These are phyloP conservation scores for Myiothlypis chrysogaster DNA, from an alignment of 2,797 vertebrate genomes.

Conservation along the genomic window DNA sequence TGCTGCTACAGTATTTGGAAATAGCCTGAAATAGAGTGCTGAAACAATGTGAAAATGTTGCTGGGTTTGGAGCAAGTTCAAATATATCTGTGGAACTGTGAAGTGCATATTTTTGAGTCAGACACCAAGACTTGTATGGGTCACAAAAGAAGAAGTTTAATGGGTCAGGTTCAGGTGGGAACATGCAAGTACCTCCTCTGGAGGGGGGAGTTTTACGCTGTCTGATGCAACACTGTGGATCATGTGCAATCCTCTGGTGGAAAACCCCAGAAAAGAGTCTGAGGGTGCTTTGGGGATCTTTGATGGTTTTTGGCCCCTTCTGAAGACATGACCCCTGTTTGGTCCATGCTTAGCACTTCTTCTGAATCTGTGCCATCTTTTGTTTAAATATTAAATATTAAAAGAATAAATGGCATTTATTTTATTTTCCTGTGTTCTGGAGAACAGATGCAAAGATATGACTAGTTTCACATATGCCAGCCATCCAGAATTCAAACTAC, in stretches of 20 bases:
- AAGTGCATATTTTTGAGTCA: neutral
- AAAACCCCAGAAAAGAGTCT: neutral
- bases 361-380: neutral
- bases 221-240: neutral
- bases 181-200: accelerated
- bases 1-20: neutral
- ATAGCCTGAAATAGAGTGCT: accelerated
- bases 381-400: neutral
- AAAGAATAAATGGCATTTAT: neutral
- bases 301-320: neutral
- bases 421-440: neutral
- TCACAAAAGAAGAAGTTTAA: neutral
- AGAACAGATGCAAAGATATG: neutral
- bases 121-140: neutral
- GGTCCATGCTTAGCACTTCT: neutral
- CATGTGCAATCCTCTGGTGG: neutral
- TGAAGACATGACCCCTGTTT: neutral
- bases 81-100: neutral
- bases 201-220: neutral
- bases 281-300: neutral
- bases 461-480: neutral
- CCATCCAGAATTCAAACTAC: neutral
- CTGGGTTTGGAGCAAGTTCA: neutral
- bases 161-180: neutral
- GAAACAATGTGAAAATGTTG: neutral